Conservation (phyloP, 1,140 invertebrate genomes). For the Aphelinus certus region DNA sequence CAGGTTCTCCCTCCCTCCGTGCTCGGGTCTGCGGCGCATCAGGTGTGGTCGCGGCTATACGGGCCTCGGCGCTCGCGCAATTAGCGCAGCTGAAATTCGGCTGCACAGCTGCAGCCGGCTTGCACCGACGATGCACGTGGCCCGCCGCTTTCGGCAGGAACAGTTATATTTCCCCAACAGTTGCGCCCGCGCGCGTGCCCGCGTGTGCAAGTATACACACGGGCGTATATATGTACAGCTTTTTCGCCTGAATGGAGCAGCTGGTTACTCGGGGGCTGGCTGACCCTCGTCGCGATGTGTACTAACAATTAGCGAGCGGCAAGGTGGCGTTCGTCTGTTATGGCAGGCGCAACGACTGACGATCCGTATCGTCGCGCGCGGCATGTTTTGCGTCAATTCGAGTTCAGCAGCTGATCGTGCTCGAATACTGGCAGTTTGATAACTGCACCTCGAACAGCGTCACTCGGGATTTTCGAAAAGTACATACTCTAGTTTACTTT, state of each 20-base stretch:
- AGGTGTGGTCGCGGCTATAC: conserved; percentile 9
- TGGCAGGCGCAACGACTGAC: conserved; percentile 41
- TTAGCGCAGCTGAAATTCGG: conserved; percentile 36
- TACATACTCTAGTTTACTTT: too few relatives aligned
- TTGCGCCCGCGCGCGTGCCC: not conserved
- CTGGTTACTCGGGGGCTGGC: conserved; percentile 9
- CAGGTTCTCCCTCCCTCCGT: not conserved
- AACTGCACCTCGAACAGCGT: too few relatives aligned
- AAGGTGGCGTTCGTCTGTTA: conserved; percentile 51
- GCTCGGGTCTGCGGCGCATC: not conserved
- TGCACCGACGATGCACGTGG: not conserved
- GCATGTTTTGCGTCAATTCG: too few relatives aligned
- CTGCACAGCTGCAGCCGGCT: conserved; percentile 1
- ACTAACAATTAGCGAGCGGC: too few relatives aligned
- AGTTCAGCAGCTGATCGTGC: too few relatives aligned
- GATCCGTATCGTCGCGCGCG: not conserved
- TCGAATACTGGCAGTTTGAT: too few relatives aligned
- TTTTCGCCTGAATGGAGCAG: conserved; percentile 9
- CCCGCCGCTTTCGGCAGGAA: not conserved
- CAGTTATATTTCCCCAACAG: not conserved
- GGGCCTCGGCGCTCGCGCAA: not conserved
- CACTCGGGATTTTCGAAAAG: too few relatives aligned
- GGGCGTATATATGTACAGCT: too few relatives aligned
- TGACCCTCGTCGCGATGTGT: conserved; percentile 9
- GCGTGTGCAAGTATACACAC: too few relatives aligned